Percentiles rank a stretch among this genome's conserved stretches.
Conservation (phyloP, 2,113 vertebrate genomes). For the Nymphicus hollandicus region DNA sequence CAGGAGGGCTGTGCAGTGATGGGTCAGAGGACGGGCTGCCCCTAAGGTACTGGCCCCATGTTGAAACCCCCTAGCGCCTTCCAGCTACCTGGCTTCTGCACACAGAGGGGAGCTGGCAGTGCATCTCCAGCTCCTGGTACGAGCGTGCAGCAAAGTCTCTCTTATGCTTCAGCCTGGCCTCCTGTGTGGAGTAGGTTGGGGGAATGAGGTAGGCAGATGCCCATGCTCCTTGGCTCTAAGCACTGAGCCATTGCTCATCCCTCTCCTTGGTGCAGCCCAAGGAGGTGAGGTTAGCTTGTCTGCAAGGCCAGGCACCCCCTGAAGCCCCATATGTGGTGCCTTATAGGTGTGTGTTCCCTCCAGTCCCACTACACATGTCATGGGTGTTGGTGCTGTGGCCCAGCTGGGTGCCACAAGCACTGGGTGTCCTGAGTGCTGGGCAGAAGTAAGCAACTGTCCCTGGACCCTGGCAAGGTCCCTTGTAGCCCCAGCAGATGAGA, state of each 20-base stretch:
- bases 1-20: rapidly evolving
- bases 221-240: not conserved
- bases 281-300: not conserved
- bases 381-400: rapidly evolving
- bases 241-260: not conserved
- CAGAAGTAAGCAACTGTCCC: not conserved
- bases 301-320: not conserved
- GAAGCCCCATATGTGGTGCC: not conserved
- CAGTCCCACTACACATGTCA: no score
- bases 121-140: not conserved
- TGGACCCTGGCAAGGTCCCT: not conserved
- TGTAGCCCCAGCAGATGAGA: not conserved
- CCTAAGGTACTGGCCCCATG: not conserved
- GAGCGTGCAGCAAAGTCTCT: not conserved
- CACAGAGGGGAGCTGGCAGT: not conserved
- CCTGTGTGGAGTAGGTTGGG: not conserved
- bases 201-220: not conserved
- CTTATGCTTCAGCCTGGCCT: not conserved
- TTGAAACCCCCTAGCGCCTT: rapidly evolving
- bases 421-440: not conserved
- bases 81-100: not conserved
- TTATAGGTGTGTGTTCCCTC: not conserved
- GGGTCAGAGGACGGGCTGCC: not conserved
- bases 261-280: not conserved
- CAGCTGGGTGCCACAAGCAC: not conserved